These are phyloP conservation scores for Pipistrellus nathusii DNA, from an alignment of 2,797 vertebrate species.

Conservation along the genomic window DNA sequence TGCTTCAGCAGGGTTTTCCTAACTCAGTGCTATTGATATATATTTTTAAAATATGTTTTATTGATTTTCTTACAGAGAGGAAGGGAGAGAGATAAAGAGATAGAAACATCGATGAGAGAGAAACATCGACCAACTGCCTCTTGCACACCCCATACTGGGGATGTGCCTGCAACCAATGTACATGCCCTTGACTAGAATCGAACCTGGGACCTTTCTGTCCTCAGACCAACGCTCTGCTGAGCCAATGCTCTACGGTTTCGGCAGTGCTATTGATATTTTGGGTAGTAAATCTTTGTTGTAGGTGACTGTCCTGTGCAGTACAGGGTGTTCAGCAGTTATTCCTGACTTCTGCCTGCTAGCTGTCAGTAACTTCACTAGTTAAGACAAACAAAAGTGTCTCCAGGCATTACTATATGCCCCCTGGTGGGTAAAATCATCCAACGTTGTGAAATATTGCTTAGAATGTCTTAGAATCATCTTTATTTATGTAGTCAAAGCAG, in stretches of 20 bases:
- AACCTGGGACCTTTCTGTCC: too few relatives aligned
- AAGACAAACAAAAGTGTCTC: not conserved
- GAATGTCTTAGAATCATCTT: not conserved
- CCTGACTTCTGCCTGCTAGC: not conserved
- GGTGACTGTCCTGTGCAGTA: not conserved
- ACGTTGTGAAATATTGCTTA: not conserved
- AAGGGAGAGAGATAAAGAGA: too few relatives aligned
- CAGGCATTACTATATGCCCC: not conserved
- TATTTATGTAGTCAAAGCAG: not conserved
- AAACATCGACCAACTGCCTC: too few relatives aligned
- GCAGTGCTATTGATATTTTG: too few relatives aligned
- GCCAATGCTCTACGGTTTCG: too few relatives aligned
- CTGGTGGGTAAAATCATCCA: not conserved
- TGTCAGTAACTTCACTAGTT: not conserved
- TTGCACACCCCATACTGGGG: too few relatives aligned
- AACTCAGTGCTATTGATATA: not conserved
- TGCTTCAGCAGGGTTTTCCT: not conserved
- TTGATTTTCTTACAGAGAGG: too few relatives aligned
- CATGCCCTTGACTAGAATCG: too few relatives aligned
- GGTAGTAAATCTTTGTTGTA: not conserved
- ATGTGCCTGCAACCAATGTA: too few relatives aligned
- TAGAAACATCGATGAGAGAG: too few relatives aligned
- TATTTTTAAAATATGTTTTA: too few relatives aligned
- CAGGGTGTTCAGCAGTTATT: not conserved
- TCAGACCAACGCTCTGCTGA: too few relatives aligned